These are phyloP conservation scores for Macquaria australasica DNA, from an alignment of 2,113 vertebrate genomes.

Conservation along the genomic window DNA sequence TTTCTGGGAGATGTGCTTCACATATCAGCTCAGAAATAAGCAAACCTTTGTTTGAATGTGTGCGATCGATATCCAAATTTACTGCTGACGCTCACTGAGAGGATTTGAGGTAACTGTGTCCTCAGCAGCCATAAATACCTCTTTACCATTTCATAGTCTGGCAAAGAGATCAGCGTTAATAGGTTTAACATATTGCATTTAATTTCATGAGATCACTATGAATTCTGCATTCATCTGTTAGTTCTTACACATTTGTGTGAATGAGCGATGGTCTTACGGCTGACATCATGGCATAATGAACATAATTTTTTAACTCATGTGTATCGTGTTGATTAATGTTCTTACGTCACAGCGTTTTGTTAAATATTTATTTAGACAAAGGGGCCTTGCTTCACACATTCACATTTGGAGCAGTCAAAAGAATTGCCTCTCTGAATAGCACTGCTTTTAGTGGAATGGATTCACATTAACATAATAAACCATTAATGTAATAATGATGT, in stretches of 20 bases:
- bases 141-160: conserved; percentile 11
- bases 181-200: conserved; percentile 36
- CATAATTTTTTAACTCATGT: neutral
- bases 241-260: conserved; percentile 39
- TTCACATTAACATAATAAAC: conserved; percentile 2
- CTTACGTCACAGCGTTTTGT: neutral
- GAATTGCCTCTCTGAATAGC: neutral
- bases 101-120: conserved; percentile 31
- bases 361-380: neutral
- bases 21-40: conserved; percentile 18
- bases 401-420: neutral
- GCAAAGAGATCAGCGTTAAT: conserved; percentile 4
- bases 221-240: conserved; percentile 37
- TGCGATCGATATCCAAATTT: conserved; percentile 21
- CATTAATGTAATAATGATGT: neutral
- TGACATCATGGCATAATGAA: conserved; percentile 13
- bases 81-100: neutral
- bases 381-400: neutral
- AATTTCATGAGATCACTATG: conserved; percentile 18
- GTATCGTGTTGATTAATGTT: neutral
- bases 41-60: conserved; percentile 27
- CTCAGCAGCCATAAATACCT: conserved; percentile 31
- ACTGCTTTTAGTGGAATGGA: neutral
- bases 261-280: conserved; percentile 6
- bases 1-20: conserved; percentile 5